Evolutionary conservation across 2,797 vertebrate genomes (phyloP).

Genomic region (Sciurus carolinensis): DNA sequence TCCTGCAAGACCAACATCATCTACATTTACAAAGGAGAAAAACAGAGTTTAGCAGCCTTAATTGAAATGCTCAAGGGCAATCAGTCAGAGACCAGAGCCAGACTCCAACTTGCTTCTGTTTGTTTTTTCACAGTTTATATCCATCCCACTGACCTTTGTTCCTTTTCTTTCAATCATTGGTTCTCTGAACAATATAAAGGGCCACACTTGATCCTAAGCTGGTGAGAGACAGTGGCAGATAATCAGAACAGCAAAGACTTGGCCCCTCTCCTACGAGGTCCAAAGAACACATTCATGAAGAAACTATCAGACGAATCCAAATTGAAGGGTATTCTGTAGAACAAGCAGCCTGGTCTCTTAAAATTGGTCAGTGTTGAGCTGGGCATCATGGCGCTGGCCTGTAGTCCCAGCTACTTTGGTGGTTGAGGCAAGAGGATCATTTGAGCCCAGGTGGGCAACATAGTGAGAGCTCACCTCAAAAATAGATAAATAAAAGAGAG

Average conservation of each 20-base stretch:
- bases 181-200: neutral
- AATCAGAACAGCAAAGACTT: conserved; percentile 17
- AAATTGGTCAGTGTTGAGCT: neutral
- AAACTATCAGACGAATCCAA: neutral
- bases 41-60: neutral
- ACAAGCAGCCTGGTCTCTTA: neutral
- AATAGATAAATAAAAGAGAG: neutral
- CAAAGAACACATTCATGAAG: neutral
- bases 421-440: neutral
- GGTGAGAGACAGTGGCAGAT: neutral
- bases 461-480: no score
- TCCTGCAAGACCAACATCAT: neutral
- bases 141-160: neutral
- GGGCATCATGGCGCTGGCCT: neutral
- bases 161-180: neutral
- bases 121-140: neutral
- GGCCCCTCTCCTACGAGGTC: neutral
- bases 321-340: neutral
- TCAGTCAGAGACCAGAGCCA: neutral
- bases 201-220: neutral
- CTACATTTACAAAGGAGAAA: conserved; percentile 14
- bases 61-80: neutral
- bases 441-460: neutral
- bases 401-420: neutral
- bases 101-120: neutral